These are phyloP conservation scores for Oryzias celebensis DNA, from an alignment of 2,113 vertebrate species.

Conservation along the genomic window DNA sequence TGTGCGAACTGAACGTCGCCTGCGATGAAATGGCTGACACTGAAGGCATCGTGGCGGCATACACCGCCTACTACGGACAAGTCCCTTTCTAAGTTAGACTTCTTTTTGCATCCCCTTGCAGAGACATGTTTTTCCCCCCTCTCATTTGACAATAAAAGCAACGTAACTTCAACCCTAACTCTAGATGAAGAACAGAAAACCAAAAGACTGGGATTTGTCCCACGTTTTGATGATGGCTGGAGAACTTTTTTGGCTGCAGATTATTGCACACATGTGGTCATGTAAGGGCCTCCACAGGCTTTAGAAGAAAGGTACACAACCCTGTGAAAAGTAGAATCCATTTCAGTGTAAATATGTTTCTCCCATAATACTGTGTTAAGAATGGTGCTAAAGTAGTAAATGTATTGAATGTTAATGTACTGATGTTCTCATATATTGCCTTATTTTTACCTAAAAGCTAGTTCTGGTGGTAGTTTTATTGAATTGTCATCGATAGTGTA, in stretches of 20 bases:
- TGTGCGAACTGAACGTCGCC: conserved; percentile 79
- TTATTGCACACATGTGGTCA: conserved; percentile 39
- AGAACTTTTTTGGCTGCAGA: conserved; percentile 30
- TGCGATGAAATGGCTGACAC: conserved; percentile 84
- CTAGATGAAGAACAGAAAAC: conserved; percentile 16
- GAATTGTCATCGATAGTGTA: conserved; percentile 42
- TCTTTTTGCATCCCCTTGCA: conserved; percentile 16
- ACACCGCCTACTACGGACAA: conserved; percentile 79
- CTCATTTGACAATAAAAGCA: conserved; percentile 9
- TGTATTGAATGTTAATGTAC: conserved; percentile 58
- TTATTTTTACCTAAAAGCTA: conserved; percentile 25
- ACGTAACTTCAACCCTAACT: conserved; percentile 26
- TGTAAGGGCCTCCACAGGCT: conserved; percentile 31
- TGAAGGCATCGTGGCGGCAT: conserved; percentile 78
- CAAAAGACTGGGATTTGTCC: conserved; percentile 1
- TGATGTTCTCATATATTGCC: conserved; percentile 40
- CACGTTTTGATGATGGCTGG: conserved; percentile 18
- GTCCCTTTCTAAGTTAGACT: conserved; percentile 71
- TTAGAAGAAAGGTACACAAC: conserved; percentile 51
- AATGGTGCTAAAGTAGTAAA: conserved; percentile 60
- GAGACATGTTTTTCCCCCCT: conserved; percentile 18
- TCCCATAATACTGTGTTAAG: conserved; percentile 24
- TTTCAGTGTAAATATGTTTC: conserved; percentile 48
- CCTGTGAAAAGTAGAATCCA: conserved; percentile 45
- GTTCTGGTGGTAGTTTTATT: conserved; percentile 24